phyloP scores from a whole-genome alignment of 2,113 vertebrate species.

The Centropus bengalensis region DNA sequence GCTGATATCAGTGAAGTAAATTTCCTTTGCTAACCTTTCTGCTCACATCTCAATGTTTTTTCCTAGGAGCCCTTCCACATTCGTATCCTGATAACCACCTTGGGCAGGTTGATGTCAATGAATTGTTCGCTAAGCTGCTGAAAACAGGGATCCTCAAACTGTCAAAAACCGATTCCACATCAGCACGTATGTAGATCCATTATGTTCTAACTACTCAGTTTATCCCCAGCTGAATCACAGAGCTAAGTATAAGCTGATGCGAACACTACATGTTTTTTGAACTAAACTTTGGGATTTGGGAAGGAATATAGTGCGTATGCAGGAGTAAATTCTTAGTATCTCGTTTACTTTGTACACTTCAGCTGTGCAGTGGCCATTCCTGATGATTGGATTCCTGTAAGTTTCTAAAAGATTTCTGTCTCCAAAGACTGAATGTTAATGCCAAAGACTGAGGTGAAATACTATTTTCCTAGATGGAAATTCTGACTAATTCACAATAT shows the following conservation, averaged over 20 bases:
- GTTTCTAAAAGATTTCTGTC: background rate
- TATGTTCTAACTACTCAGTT: background rate
- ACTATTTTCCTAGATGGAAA: background rate
- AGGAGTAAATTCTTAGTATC: background rate
- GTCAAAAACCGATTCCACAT: constrained; percentile 76
- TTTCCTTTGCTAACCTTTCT: background rate
- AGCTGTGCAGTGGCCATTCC: background rate
- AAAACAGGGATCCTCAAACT: constrained; percentile 91
- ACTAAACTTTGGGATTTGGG: background rate
- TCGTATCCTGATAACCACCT: constrained; percentile 91
- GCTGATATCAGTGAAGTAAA: background rate
- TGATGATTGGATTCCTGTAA: background rate
- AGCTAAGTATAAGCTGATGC: background rate
- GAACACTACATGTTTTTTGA: background rate
- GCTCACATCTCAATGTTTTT: background rate
- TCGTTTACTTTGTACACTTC: background rate
- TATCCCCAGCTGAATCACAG: background rate
- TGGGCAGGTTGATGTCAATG: constrained; percentile 95
- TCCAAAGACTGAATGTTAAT: background rate
- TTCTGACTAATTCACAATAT: background rate
- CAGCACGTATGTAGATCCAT: constrained; percentile 70
- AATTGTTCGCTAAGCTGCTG: constrained; percentile 92
- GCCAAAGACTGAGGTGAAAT: background rate
- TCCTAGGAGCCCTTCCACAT: constrained; percentile 71
- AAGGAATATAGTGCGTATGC: background rate